Percentiles rank a stretch among this genome's conserved stretches.
phyloP scores from a whole-genome alignment of 2,888 invertebrate genomes.

The Caenorhabditis panamensis region DNA sequence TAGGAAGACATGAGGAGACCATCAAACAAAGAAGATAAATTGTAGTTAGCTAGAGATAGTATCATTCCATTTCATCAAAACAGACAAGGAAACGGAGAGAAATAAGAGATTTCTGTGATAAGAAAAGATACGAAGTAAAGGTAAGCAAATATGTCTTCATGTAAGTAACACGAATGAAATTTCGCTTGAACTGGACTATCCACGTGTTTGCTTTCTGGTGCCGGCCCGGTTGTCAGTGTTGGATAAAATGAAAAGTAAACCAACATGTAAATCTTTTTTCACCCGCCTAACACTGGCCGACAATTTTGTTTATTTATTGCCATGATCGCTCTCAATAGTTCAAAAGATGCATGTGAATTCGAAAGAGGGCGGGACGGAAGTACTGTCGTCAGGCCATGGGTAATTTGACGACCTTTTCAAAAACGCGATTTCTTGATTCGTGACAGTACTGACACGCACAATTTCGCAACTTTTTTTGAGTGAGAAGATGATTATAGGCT shows the following conservation, averaged over 20 bases:
- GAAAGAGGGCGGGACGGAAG: slow-evolving; percentile 28
- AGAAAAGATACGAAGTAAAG: slow-evolving; percentile 4
- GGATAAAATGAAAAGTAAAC: neutral
- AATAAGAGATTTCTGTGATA: slow-evolving; percentile 25
- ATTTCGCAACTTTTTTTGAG: slow-evolving; percentile 40
- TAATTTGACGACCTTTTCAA: slow-evolving; percentile 50
- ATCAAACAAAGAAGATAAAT: neutral
- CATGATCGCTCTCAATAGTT: slow-evolving; percentile 8
- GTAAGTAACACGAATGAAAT: neutral
- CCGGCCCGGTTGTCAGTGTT: neutral
- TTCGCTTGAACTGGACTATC: slow-evolving; percentile 4
- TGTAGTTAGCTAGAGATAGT: neutral
- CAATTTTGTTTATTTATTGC: slow-evolving; percentile 49
- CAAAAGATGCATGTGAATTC: slow-evolving; percentile 38
- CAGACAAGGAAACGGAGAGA: neutral
- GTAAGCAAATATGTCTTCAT: slow-evolving; percentile 13
- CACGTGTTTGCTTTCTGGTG: slow-evolving; percentile 6
- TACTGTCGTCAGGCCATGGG: slow-evolving; percentile 30
- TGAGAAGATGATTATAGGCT: slow-evolving; percentile 60
- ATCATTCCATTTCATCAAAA: neutral
- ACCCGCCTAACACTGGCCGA: slow-evolving; percentile 4
- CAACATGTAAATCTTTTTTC: slow-evolving; percentile 13
- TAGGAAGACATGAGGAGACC: slow-evolving; percentile 25
- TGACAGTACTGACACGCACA: slow-evolving; percentile 27
- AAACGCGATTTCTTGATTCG: slow-evolving; percentile 28